Conservation (phyloP, 2,888 invertebrate species). For the Frankliniella intonsa region DNA sequence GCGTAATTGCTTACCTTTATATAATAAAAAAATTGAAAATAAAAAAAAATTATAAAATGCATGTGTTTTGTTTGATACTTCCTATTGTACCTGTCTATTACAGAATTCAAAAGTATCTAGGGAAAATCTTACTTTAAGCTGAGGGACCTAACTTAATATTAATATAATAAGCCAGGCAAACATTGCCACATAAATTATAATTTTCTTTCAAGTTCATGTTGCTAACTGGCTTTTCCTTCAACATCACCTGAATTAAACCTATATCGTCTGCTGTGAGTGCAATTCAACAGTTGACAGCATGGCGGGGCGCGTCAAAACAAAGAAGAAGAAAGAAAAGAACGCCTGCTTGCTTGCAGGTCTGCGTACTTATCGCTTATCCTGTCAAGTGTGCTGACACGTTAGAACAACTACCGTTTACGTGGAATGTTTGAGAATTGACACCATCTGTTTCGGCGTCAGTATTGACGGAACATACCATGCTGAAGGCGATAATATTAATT, state of each 20-base stretch:
- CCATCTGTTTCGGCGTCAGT: not conserved
- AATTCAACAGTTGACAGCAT: too few relatives aligned
- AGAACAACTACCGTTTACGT: not conserved
- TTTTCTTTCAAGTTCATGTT: too few relatives aligned
- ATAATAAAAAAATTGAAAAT: slow-evolving; percentile 12
- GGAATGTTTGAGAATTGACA: not conserved
- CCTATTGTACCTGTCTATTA: too few relatives aligned
- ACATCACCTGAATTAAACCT: too few relatives aligned
- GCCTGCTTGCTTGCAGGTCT: not conserved
- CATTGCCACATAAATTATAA: too few relatives aligned
- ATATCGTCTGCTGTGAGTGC: too few relatives aligned
- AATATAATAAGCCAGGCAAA: too few relatives aligned
- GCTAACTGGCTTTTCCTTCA: too few relatives aligned
- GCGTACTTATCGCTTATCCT: not conserved
- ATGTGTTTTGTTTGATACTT: not conserved
- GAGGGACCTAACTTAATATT: too few relatives aligned
- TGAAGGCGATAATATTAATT: slow-evolving; percentile 68
- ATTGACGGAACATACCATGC: slow-evolving; percentile 34
- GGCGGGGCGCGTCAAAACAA: not conserved
- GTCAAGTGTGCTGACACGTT: slow-evolving; percentile 4
- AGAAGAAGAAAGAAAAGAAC: not conserved
- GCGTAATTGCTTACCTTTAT: slow-evolving; percentile 27
- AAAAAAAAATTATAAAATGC: not conserved
- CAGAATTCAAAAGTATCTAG: too few relatives aligned
- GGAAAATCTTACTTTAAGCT: too few relatives aligned